Evolutionary conservation across 92 coral and sea anemone species (phyloP).

Genomic region (Palythoa grandis): DNA sequence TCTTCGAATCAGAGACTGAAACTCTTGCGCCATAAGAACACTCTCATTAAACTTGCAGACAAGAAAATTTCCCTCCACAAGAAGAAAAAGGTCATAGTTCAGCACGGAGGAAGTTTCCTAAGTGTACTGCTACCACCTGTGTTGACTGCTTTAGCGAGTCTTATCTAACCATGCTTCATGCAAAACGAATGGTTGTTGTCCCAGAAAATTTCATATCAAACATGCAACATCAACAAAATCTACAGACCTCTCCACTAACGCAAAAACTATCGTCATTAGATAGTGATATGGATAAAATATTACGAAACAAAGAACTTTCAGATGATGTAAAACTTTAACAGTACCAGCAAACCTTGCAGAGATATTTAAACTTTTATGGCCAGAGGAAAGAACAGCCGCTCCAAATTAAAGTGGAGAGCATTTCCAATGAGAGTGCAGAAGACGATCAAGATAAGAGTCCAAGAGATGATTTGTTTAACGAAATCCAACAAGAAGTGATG

Average conservation of each 20-base stretch:
- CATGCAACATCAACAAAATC: constrained; percentile 21
- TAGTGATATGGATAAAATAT: not conserved
- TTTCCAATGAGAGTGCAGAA: not conserved
- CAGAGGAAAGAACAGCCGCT: constrained; percentile 2
- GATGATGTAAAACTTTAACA: not conserved
- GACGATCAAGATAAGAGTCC: constrained; percentile 27
- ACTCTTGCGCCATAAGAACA: constrained; percentile 7
- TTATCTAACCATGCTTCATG: not conserved
- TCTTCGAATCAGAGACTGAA: not conserved
- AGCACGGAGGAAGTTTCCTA: constrained; percentile 24
- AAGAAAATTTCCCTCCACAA: not conserved
- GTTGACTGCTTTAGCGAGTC: constrained; percentile 3
- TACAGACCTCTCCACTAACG: constrained; percentile 8
- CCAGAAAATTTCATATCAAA: constrained; percentile 11
- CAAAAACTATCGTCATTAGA: not conserved
- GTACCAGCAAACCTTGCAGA: not conserved
- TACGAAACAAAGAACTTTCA: not conserved
- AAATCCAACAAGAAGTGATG: not conserved
- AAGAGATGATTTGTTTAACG: constrained; percentile 19
- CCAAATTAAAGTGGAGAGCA: not conserved
- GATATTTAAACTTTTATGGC: not conserved
- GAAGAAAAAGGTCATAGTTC: constrained; percentile 8
- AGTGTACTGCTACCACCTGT: constrained; percentile 2
- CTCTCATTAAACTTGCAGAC: constrained; percentile 6
- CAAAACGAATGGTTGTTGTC: constrained; percentile 10